Evolutionary conservation across 2,888 invertebrate species (phyloP).

Genomic region (Phortica okadai): DNA sequence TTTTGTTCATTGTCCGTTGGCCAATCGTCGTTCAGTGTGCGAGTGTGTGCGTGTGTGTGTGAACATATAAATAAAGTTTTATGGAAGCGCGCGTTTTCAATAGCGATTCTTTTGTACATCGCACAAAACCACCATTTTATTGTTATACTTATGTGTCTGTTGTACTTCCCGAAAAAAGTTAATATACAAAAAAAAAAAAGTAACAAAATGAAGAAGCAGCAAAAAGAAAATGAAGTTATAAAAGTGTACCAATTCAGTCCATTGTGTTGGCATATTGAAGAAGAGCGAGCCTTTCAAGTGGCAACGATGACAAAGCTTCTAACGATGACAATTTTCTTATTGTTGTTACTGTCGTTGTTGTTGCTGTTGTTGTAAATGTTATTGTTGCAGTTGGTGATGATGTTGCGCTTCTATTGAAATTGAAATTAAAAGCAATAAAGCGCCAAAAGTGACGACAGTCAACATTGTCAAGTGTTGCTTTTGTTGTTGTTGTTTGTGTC

Average conservation of each 20-base stretch:
- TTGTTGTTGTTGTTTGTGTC: neutral
- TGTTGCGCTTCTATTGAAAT: conserved; percentile 29
- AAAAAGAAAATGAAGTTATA: neutral
- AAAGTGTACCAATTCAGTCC: neutral
- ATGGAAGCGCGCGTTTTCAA: too few species aligned
- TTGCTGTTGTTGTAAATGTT: conserved; percentile 9
- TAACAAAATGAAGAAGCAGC: neutral
- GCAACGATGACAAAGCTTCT: conserved; percentile 9
- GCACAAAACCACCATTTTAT: too few species aligned
- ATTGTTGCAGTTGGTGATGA: neutral
- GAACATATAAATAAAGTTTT: conserved; percentile 10
- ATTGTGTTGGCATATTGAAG: conserved; percentile 12
- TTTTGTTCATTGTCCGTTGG: too few species aligned
- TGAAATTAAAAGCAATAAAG: conserved; percentile 30
- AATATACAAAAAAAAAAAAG: neutral
- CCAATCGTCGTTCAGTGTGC: neutral
- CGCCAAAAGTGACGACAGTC: neutral
- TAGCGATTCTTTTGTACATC: too few species aligned
- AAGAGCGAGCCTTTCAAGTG: neutral
- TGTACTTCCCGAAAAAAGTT: conserved; percentile 5
- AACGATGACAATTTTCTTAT: neutral
- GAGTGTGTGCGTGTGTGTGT: conserved; percentile 33
- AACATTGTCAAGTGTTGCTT: conserved; percentile 5
- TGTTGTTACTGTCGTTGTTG: neutral
- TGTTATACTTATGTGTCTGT: neutral